phyloP scores from a whole-genome alignment of 92 coral and sea anemone species.

The Hydrozoanthus gracilis region DNA sequence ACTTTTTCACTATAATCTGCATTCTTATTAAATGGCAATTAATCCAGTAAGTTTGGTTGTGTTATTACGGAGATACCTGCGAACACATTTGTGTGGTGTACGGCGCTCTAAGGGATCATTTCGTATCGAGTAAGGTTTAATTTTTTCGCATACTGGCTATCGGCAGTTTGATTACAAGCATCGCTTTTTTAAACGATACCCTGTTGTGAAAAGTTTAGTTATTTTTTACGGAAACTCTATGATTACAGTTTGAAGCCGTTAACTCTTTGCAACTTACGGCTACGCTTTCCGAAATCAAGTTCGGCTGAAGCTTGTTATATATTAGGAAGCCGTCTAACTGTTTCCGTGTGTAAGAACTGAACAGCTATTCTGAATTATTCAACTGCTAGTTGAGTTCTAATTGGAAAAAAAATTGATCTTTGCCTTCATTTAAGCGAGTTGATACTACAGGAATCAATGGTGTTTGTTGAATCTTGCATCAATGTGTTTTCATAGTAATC shows the following conservation, averaged over 20 bases:
- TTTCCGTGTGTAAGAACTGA: slow-evolving; percentile 18
- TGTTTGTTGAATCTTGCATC: slow-evolving; percentile 42
- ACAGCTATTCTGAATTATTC: slow-evolving; percentile 69
- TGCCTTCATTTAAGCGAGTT: slow-evolving; percentile 51
- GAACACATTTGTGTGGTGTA: slow-evolving; percentile 13
- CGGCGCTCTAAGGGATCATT: not conserved
- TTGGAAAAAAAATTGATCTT: slow-evolving; percentile 75
- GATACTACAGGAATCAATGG: slow-evolving; percentile 7
- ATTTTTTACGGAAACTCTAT: not conserved
- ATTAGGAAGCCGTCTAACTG: slow-evolving; percentile 42
- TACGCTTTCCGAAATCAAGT: not conserved
- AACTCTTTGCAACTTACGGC: not conserved
- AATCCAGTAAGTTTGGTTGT: slow-evolving; percentile 11
- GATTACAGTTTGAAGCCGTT: slow-evolving; percentile 9
- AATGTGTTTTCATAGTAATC: slow-evolving; percentile 44
- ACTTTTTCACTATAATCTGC: slow-evolving; percentile 45
- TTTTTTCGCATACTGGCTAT: slow-evolving; percentile 65
- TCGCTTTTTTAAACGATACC: slow-evolving; percentile 27
- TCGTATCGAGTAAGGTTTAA: slow-evolving; percentile 76
- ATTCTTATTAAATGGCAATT: slow-evolving; percentile 22
- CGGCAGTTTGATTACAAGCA: slow-evolving; percentile 22
- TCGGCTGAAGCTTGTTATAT: slow-evolving; percentile 1
- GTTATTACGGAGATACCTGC: slow-evolving; percentile 13
- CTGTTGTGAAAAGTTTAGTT: slow-evolving; percentile 23
- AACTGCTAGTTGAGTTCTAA: slow-evolving; percentile 60